Percentiles rank a stretch among this genome's conserved stretches.
Evolutionary conservation across 2,797 vertebrate species (phyloP).

Genomic region (Gila robusta): DNA sequence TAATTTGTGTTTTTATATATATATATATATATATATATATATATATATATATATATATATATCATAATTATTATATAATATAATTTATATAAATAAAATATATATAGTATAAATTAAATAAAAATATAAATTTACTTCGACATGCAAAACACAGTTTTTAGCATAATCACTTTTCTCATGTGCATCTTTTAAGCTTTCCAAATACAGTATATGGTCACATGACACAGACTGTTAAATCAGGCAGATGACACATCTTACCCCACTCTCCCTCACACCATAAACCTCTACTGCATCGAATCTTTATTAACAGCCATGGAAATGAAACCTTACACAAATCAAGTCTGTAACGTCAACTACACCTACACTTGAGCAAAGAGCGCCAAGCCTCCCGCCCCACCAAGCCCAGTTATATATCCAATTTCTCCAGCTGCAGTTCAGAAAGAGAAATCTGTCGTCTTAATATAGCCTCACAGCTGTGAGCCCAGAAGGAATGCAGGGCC

Average conservation of each 20-base stretch:
- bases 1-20: no score
- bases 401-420: constrained; percentile 56
- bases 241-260: constrained; percentile 9
- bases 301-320: constrained; percentile 43
- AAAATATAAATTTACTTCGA: not conserved
- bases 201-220: not conserved
- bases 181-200: not conserved
- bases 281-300: constrained; percentile 27
- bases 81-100: no score
- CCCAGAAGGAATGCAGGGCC: constrained; percentile 53
- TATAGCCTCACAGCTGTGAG: constrained; percentile 64
- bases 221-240: not conserved
- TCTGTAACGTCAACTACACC: constrained; percentile 56
- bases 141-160: not conserved
- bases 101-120: no score
- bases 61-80: no score
- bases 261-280: not conserved
- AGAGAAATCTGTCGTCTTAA: constrained; percentile 56
- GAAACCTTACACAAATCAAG: constrained; percentile 55
- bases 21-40: no score
- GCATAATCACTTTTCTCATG: not conserved
- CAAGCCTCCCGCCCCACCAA: constrained; percentile 49
- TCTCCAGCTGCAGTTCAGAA: constrained; percentile 59
- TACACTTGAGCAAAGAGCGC: constrained; percentile 47
- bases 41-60: no score